Base-by-base conservation (phyloP, 2,113 vertebrate species). In the Pelodiscus sinensis region DNA sequence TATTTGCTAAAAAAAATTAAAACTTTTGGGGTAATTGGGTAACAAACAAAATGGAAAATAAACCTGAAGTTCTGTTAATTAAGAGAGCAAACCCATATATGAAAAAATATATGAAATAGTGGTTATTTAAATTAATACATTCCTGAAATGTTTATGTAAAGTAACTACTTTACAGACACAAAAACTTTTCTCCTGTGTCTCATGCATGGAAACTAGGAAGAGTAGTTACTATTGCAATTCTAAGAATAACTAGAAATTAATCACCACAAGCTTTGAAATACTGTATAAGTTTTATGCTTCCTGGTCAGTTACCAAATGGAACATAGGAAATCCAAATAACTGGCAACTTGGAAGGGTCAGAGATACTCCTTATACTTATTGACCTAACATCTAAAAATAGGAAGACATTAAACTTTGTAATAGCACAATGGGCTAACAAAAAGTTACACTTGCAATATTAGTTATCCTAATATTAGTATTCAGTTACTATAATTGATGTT, bases 301-400 rank as follows among this genome's bases (percentile, higher is more conserved):
- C 85, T 90, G 68, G 83, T 92, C 90, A 85, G 56, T 84, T 89
- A 84, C 60, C 79, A 86, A 90, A 88, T 58, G 87, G 24, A 89
- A 38, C 31, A 65, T 11, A 15, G 79, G 73, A 90, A 73, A 57
- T 92, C 86, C 87, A 86, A 52, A 19, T 75, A 89, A 71, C 4
- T 90, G 38, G n/a, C 80, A 73, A 19, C 35, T 55, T 84, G 79
- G 58, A 5, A 25, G 18, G 13, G 51, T 35, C 87, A 16, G 56
- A 21, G 56, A 57, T 3, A 22, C 21, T n/a, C 19, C 56, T 57
- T 57, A 57, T 19, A 56, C 15, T 55, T 55, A 55, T 14, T 55
- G 54, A 56, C 55, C 21, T 57, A 57, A 21, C 9, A 57, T 57
- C 56, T 22, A 57, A 22, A 57, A 57, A 21, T 9, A 57, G 56